phyloP scores from a whole-genome alignment of 1,140 invertebrate species.

The Cotesia glomerata region DNA sequence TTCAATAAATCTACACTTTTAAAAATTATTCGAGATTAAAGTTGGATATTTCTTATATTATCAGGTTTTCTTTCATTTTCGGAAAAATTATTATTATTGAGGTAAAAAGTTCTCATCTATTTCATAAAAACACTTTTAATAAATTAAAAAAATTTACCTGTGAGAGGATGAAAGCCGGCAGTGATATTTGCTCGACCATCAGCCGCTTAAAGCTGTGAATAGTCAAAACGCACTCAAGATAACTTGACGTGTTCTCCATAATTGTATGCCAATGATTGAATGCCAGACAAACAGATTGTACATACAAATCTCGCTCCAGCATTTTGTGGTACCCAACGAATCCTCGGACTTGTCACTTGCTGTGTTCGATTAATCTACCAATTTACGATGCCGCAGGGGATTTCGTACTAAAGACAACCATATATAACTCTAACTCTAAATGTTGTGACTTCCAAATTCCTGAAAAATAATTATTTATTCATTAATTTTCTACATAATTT shows the following conservation, averaged over 20 bases:
- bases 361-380: constrained; percentile 90
- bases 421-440: constrained; percentile 89
- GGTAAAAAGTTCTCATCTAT: no score
- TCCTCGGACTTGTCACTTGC: constrained; percentile 88
- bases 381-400: constrained; percentile 79
- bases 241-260: constrained; percentile 77
- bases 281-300: constrained; percentile 84
- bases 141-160: no score
- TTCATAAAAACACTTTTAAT: no score
- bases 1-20: no score
- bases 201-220: constrained; percentile 93
- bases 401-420: constrained; percentile 89
- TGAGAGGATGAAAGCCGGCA: constrained; percentile 83
- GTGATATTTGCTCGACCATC: constrained; percentile 84
- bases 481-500: no score
- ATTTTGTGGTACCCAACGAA: constrained; percentile 96
- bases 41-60: no score
- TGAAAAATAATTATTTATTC: constrained; percentile 46
- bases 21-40: no score
- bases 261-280: constrained; percentile 97
- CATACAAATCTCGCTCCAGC: constrained; percentile 92
- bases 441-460: constrained; percentile 88
- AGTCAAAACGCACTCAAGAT: constrained; percentile 87
- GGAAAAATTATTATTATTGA: no score
- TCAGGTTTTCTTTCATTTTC: no score